Base-by-base conservation (phyloP, 1,140 invertebrate genomes). In the Drosophila nigromelanica region DNA sequence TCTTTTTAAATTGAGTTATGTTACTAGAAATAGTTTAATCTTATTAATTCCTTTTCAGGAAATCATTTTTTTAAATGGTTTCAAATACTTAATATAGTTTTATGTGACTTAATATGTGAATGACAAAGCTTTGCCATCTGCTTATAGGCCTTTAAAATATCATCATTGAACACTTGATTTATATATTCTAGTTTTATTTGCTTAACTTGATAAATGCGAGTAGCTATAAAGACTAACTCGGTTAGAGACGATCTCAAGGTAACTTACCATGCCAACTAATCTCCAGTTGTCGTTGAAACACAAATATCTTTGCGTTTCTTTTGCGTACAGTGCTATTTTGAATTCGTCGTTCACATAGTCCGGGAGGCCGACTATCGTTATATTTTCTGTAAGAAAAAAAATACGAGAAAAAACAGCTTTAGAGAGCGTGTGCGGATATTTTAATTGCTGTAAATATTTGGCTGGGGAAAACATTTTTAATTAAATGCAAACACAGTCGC, bases 241-340 rank as follows among this genome's bases (percentile, higher is more conserved):
- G 4, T 47, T 18, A 1, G 2, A 27, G 21, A 27, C 12, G 12
- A 11, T 6, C 40, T 30, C n/a, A 52, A 54, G 45, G 42, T 71
- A 33, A 90, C 87, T 90, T 48, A 91, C 90, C 90, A 91, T 91
- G 87, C 90, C 90, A 90, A 91, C 90, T 90, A 91, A 89, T 90
- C 87, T 91, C 90, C 90, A 91, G 70, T 91, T 89, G 71, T 91
- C 89, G 90, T 91, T 91, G 89, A 91, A 91, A 85, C 90, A 91
- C 73, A 91, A 79, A 85, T 91, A 91, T 69, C 87, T 91, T 89
- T 90, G 90, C 62, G 90, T 91, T 78, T 91, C 89, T 90, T 91
- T 91, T 91, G 90, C 89, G 78, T 70, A 90, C 77, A 91, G 86
- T 48, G 90, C 82, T 90, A 91, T 87, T 91, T 91, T 91, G 89